These are phyloP conservation scores for Danionella dracula DNA, from an alignment of 2,797 vertebrate species.

Conservation along the genomic window DNA sequence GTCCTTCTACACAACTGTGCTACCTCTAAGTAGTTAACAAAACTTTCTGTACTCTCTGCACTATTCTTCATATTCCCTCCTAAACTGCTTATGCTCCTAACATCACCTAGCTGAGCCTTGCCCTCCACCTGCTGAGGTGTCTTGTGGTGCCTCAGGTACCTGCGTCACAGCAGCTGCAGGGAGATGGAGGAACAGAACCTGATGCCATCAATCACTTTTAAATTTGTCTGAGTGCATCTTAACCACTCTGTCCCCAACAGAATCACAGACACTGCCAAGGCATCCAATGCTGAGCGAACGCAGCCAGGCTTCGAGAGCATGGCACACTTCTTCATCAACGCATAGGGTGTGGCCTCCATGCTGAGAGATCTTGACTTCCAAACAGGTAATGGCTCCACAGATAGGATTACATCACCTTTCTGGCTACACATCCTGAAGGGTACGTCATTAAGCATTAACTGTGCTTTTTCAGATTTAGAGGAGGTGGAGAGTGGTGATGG, in stretches of 20 bases:
- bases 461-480: slow-evolving; percentile 50
- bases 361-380: slow-evolving; percentile 81
- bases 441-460: background rate
- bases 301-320: slow-evolving; percentile 78
- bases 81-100: slow-evolving; percentile 13
- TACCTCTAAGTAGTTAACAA: too few relatives aligned
- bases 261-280: slow-evolving; percentile 69
- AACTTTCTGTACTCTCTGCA: background rate
- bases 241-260: slow-evolving; percentile 54
- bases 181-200: background rate
- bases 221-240: slow-evolving; percentile 8
- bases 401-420: too few relatives aligned
- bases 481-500: slow-evolving; percentile 52
- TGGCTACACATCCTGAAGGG: background rate
- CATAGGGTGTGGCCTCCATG: slow-evolving; percentile 70
- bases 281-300: slow-evolving; percentile 64
- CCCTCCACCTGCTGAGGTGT: slow-evolving; percentile 15
- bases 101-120: slow-evolving; percentile 24
- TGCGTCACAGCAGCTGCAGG: slow-evolving; percentile 12
- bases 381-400: slow-evolving; percentile 56
- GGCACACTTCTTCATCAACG: slow-evolving; percentile 76
- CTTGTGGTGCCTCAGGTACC: background rate
- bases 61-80: background rate
- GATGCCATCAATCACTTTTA: slow-evolving; percentile 19
- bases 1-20: too few relatives aligned